Percentiles rank a stretch among this genome's conserved stretches.
These are phyloP conservation scores for Zygogramma bicolorata DNA, from an alignment of 2,888 invertebrate species.

Conservation along the genomic window DNA sequence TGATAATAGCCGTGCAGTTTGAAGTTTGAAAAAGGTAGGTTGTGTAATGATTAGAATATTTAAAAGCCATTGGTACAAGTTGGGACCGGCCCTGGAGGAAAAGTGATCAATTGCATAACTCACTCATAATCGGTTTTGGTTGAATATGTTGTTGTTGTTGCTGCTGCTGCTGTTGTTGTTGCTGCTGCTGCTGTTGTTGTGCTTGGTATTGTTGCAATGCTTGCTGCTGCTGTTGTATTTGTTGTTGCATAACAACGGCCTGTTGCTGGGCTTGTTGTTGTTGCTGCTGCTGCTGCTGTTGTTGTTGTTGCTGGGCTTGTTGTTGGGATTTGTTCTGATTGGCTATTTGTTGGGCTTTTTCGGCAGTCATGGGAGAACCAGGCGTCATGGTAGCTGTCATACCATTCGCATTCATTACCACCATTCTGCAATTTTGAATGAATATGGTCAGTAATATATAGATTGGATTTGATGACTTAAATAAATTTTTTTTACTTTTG, in stretches of 20 bases:
- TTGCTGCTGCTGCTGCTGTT: constrained; percentile 67
- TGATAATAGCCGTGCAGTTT: too few relatives aligned
- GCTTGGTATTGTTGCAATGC: constrained; percentile 67
- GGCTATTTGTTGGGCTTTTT: constrained; percentile 70
- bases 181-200: constrained; percentile 57
- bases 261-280: constrained; percentile 66
- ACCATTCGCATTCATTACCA: constrained; percentile 73
- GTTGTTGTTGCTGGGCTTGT: constrained; percentile 67
- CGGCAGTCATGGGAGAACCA: constrained; percentile 70
- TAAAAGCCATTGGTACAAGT: too few relatives aligned
- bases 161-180: constrained; percentile 62
- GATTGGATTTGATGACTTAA: too few relatives aligned
- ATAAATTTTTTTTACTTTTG: too few relatives aligned
- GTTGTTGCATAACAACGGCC: constrained; percentile 62
- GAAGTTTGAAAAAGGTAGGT: too few relatives aligned
- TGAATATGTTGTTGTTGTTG: constrained; percentile 67
- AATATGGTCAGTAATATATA: too few relatives aligned
- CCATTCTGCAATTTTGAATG: constrained; percentile 64
- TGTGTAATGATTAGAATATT: too few relatives aligned
- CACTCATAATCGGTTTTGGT: constrained; percentile 72
- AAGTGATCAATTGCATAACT: constrained; percentile 50
- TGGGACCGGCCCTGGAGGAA: too few relatives aligned
- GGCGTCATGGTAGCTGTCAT: constrained; percentile 71
- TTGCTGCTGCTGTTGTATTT: constrained; percentile 56
- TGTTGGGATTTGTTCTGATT: constrained; percentile 65